Evolutionary conservation across 2,797 vertebrate species (phyloP).

Genomic region (Squalus acanthias): DNA sequence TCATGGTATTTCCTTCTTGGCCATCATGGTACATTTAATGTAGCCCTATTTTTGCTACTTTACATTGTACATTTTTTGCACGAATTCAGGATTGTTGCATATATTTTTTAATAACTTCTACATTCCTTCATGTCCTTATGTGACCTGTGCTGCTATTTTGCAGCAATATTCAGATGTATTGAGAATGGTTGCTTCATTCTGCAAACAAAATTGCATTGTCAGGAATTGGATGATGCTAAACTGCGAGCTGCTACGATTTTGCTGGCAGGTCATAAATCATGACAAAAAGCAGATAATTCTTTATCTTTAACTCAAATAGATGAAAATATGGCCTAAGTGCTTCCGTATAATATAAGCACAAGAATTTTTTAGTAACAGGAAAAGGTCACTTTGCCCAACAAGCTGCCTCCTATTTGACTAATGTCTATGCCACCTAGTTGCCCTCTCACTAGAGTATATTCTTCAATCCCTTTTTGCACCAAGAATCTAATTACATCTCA

Average conservation of each 20-base stretch:
- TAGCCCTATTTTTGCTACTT: too few relatives aligned
- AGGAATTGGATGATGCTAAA: background rate
- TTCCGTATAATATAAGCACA: background rate
- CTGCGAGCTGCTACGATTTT: background rate
- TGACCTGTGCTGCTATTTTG: background rate
- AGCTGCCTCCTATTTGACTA: too few relatives aligned
- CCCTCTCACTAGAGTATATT: too few relatives aligned
- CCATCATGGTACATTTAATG: background rate
- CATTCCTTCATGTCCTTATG: background rate
- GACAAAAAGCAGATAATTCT: background rate
- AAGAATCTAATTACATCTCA: too few relatives aligned
- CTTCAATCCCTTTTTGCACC: too few relatives aligned
- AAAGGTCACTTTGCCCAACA: too few relatives aligned
- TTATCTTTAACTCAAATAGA: too few relatives aligned
- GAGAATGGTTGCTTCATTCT: background rate
- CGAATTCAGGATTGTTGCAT: too few relatives aligned
- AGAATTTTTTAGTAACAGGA: background rate
- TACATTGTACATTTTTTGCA: too few relatives aligned
- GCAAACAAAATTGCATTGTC: background rate
- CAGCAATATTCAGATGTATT: background rate
- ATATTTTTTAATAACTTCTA: too few relatives aligned
- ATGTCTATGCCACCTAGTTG: too few relatives aligned
- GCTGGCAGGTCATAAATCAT: background rate
- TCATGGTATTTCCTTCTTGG: background rate
- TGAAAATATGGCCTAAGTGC: background rate